Conservation (phyloP, 2,797 vertebrate genomes). For the Ctenopoma kingsleyae region DNA sequence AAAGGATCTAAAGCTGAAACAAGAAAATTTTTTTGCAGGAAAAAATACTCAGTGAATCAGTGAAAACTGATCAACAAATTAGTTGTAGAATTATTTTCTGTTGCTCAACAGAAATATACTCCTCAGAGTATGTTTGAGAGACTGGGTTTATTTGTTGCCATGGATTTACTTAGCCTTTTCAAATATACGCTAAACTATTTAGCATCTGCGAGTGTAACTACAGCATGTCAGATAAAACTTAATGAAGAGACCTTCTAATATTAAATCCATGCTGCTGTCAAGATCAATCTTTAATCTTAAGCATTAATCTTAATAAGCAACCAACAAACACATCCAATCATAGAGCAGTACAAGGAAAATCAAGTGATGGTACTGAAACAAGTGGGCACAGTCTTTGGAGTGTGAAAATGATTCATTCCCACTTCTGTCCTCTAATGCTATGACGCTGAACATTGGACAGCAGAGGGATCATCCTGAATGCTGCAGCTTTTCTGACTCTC, state of each 20-base stretch:
- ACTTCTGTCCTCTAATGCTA: constrained; percentile 53
- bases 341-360: constrained; percentile 15
- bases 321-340: constrained; percentile 22
- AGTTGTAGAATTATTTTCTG: not conserved
- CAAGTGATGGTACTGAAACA: constrained; percentile 19
- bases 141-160: not conserved
- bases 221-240: constrained; percentile 7
- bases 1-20: not conserved
- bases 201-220: constrained; percentile 3
- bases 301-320: not conserved
- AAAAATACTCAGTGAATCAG: too few species aligned
- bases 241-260: constrained; percentile 8
- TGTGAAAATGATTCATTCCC: constrained; percentile 60
- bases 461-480: constrained; percentile 40
- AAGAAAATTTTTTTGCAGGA: not conserved
- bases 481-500: constrained; percentile 45
- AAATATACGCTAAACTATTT: constrained; percentile 21
- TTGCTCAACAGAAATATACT: not conserved
- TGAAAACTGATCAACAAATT: not conserved
- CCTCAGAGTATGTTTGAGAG: not conserved
- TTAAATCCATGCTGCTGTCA: constrained; percentile 16
- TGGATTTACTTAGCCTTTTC: not conserved
- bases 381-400: constrained; percentile 16
- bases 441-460: constrained; percentile 49
- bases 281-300: not conserved